Conservation (phyloP, 2,888 invertebrate genomes). For the Napeogenes sylphis region DNA sequence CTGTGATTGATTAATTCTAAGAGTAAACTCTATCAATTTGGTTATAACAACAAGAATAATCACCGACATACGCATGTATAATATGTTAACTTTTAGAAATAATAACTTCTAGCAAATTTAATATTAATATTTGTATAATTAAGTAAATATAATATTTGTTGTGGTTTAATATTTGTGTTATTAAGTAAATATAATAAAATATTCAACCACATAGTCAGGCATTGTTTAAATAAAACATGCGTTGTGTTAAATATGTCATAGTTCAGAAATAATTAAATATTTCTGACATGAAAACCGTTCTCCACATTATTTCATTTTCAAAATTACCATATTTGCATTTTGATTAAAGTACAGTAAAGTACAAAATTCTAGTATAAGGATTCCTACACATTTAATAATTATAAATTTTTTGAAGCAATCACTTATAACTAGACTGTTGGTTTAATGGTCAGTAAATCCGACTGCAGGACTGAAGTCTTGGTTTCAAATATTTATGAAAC, state of each 20-base stretch:
- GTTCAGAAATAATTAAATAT: slow-evolving; percentile 24
- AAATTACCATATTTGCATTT: slow-evolving; percentile 72
- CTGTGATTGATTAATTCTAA: no score
- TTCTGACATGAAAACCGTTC: slow-evolving; percentile 22
- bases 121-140: no score
- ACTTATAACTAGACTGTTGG: no score
- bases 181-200: slow-evolving; percentile 2
- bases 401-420: no score
- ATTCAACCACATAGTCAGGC: background rate
- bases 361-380: slow-evolving; percentile 38
- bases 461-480: no score
- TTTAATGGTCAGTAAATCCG: no score
- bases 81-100: no score
- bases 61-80: no score
- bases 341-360: slow-evolving; percentile 69
- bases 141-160: background rate
- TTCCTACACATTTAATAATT: background rate
- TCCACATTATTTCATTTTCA: slow-evolving; percentile 37
- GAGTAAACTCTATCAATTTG: no score
- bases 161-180: slow-evolving; percentile 1
- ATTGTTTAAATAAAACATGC: slow-evolving; percentile 16
- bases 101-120: no score
- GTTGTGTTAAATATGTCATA: slow-evolving; percentile 15
- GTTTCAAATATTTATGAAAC: no score
- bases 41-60: no score